Conservation (phyloP, 35 echinoderm and acorn worm genomes). For the Anneissia japonica region DNA sequence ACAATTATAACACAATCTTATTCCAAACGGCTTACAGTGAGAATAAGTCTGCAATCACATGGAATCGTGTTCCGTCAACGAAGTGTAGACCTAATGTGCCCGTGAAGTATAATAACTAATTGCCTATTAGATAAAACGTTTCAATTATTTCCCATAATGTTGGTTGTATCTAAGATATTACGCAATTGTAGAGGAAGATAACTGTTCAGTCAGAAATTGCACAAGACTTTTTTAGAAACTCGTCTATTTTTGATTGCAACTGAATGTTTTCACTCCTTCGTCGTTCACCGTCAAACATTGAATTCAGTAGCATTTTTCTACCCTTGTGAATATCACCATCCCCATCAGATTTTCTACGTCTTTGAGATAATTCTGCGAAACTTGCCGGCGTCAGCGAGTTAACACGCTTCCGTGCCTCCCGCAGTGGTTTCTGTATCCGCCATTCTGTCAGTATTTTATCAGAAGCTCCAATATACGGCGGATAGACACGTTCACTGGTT, state of each 20-base stretch:
- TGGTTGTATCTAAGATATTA: too few species aligned
- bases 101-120: too few species aligned
- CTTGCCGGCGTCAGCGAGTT: not conserved
- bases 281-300: not conserved
- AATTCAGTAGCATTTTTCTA: not conserved
- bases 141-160: too few species aligned
- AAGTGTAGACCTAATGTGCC: too few species aligned
- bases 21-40: too few species aligned
- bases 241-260: not conserved
- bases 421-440: not conserved
- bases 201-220: not conserved
- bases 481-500: not conserved
- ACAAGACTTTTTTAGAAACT: not conserved
- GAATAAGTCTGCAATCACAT: too few species aligned
- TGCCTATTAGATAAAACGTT: too few species aligned
- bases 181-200: too few species aligned
- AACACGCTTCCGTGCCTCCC: not conserved
- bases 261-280: not conserved
- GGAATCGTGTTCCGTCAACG: too few species aligned
- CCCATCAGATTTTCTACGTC: not conserved
- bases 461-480: not conserved
- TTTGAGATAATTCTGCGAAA: not conserved
- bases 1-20: too few species aligned
- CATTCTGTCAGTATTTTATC: not conserved
- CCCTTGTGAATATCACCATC: not conserved